These are phyloP conservation scores for Rhinopomastus cyanomelas DNA, from an alignment of 2,113 vertebrate genomes.

Conservation along the genomic window DNA sequence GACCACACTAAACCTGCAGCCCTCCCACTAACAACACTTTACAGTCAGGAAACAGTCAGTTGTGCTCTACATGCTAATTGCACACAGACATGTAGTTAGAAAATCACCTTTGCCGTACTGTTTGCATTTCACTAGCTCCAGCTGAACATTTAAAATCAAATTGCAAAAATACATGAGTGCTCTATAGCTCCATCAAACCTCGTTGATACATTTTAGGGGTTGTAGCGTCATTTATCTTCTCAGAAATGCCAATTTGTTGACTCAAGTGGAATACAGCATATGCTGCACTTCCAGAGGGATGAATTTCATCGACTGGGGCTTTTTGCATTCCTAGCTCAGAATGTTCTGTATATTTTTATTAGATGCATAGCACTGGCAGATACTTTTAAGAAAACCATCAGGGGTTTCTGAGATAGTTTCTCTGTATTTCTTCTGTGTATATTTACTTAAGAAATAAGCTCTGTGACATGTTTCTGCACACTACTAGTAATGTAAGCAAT, in stretches of 20 bases:
- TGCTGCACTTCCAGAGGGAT: slow-evolving; percentile 9
- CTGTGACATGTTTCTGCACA: neutral
- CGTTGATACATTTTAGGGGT: slow-evolving; percentile 7
- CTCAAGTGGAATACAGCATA: slow-evolving; percentile 13
- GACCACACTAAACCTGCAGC: neutral
- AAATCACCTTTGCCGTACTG: neutral
- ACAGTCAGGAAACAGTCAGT: neutral
- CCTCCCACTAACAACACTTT: neutral
- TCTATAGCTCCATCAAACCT: neutral
- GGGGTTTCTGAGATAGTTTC: neutral
- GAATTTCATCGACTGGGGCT: neutral
- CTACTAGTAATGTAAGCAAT: neutral
- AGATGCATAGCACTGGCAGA: neutral
- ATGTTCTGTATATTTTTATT: neutral
- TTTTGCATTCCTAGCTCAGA: slow-evolving; percentile 8
- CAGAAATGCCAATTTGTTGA: slow-evolving; percentile 41
- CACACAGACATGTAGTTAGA: neutral
- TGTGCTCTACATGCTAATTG: neutral
- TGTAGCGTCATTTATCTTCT: neutral
- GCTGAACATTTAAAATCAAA: neutral
- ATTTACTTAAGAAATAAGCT: neutral
- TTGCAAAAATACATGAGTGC: neutral
- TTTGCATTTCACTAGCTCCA: neutral
- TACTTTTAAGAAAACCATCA: neutral
- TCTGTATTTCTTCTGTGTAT: neutral